Evolutionary conservation across 35 echinoderm and acorn worm genomes (phyloP), one percentile per base, ranked within the genome.

Genomic region (Ophiothrix spiculata): DNA sequence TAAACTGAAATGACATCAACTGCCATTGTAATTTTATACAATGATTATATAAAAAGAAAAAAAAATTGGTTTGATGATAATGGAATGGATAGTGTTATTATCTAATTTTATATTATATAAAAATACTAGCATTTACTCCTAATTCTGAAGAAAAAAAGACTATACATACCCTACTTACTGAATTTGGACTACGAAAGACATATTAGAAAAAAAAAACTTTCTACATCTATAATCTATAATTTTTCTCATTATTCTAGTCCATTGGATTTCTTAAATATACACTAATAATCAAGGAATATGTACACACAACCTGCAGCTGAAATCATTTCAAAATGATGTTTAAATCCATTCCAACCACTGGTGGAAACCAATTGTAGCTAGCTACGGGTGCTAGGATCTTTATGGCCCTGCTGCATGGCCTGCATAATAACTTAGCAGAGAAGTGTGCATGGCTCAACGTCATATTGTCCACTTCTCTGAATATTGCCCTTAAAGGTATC

Each of bases 31-130:
- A 25, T 69, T 54, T 54, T 69, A 69, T 69, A 69, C 60, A 69
- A 15, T 28, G 23, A 69, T 25, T 69, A 69, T 69, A 25, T 49
- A 6, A 49, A 49, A 49, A n/a, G n/a, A n/a, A 49, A 69, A 69
- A 69, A 69, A 69, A 2, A 25, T 69, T 69, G 60, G 60, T 69
- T 69, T 69, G 29, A 69, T 69, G 8, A 25, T 25, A 15, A 25
- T 69, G 60, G 60, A 69, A 69, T 69, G 60, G 29, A 69, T 28
- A 69, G 17, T 69, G 60, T 69, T 69, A 69, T 69, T 69, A n/a
- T 69, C 60, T 69, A 69, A 28, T 69, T 69, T 69, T 69, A 69
- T 69, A 69, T 49, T 69, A 69, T 69, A 69, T 69, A 69, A 69
- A 69, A 69, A 69, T 69, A 69, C 29, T 69, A 28, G 60, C 60